Percentiles rank a stretch among this genome's conserved stretches.
These are phyloP conservation scores for Equus przewalskii DNA, from an alignment of 2,113 vertebrate genomes.

Conservation along the genomic window DNA sequence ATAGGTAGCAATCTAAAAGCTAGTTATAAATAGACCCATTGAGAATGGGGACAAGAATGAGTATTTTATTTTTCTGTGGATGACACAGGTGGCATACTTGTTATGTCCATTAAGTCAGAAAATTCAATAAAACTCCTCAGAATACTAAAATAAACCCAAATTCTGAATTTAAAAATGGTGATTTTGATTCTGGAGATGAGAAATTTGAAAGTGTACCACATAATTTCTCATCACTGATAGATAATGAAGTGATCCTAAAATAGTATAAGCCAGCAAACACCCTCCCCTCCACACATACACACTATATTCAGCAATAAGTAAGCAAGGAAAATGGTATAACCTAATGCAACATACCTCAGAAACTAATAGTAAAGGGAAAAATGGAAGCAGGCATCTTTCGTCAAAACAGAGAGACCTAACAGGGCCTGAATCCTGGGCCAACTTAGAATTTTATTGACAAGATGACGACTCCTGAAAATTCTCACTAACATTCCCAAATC, in stretches of 20 bases:
- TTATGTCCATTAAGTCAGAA: not conserved
- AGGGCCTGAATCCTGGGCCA: not conserved
- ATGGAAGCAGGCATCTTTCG: not conserved
- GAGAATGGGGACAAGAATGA: constrained; percentile 62
- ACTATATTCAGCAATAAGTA: not conserved
- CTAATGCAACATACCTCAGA: not conserved
- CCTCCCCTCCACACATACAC: not conserved
- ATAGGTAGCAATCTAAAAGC: constrained; percentile 85
- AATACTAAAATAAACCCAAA: not conserved
- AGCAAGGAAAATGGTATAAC: not conserved
- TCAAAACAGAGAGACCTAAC: not conserved
- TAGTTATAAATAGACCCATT: constrained; percentile 82
- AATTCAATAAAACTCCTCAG: not conserved
- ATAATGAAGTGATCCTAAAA: not conserved
- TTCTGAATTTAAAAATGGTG: not conserved
- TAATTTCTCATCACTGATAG: not conserved
- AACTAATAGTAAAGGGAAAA: not conserved
- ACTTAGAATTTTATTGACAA: not conserved
- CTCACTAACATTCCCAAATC: not conserved
- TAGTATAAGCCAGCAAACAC: not conserved
- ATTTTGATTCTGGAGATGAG: not conserved
- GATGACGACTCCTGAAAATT: not conserved
- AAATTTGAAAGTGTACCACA: not conserved
- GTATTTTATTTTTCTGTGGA: not conserved
- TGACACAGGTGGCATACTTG: not conserved